A percentile compares a stretch with the other conserved stretches of the same genome.
These are phyloP conservation scores for Neomorphus geoffroyi DNA, from an alignment of 2,797 vertebrate species.

Conservation along the genomic window DNA sequence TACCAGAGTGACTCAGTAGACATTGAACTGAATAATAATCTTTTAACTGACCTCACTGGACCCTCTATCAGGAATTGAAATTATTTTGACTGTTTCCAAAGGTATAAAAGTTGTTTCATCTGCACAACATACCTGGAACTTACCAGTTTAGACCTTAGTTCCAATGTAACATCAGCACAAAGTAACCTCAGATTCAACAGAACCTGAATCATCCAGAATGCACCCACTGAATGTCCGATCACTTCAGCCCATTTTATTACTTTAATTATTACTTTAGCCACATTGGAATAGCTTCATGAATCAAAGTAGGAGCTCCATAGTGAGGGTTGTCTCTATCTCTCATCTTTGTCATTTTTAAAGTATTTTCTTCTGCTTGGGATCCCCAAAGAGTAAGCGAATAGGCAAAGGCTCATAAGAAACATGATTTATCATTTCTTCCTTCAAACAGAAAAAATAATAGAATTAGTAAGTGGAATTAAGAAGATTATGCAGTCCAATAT, in stretches of 20 bases:
- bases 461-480: background rate
- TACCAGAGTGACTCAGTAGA: background rate
- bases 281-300: background rate
- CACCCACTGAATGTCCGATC: background rate
- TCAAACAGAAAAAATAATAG: background rate
- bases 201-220: background rate
- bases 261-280: background rate
- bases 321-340: background rate
- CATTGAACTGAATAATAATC: background rate
- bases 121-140: background rate
- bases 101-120: background rate
- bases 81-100: background rate
- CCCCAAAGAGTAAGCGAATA: background rate
- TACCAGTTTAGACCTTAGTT: background rate
- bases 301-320: background rate
- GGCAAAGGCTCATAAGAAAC: background rate
- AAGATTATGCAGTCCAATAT: background rate
- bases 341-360: background rate
- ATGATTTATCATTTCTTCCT: background rate
- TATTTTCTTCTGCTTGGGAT: background rate
- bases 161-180: background rate
- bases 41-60: background rate
- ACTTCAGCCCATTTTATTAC: background rate
- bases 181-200: background rate
- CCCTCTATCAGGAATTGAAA: background rate